A percentile compares a stretch with the other conserved stretches of the same genome.
phyloP scores from a whole-genome alignment of 2,888 invertebrate species.

The Ceratothoa steindachneri region DNA sequence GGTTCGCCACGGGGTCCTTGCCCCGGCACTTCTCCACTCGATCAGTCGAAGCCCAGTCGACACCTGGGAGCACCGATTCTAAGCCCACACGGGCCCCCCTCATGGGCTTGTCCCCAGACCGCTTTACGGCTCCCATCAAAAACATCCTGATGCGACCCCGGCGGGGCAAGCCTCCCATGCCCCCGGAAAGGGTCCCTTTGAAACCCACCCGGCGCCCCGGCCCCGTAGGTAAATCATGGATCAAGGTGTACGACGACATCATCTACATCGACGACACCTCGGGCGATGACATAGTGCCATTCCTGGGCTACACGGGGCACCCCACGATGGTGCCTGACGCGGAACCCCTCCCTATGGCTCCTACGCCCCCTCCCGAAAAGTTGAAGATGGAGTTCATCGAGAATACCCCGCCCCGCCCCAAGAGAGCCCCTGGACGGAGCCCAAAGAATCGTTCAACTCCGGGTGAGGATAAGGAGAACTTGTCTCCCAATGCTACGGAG shows the following conservation, averaged over 20 bases:
- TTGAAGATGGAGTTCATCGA: slow-evolving; percentile 6
- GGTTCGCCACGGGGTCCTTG: background rate
- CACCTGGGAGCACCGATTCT: background rate
- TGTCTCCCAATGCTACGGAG: background rate
- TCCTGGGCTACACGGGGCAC: slow-evolving; percentile 32
- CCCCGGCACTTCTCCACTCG: background rate
- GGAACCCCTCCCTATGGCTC: slow-evolving; percentile 34
- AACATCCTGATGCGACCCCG: slow-evolving; percentile 88
- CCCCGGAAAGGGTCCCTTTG: slow-evolving; percentile 54
- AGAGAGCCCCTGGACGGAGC: background rate
- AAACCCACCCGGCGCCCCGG: slow-evolving; percentile 38
- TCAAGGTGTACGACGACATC: slow-evolving; percentile 60
- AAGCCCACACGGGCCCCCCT: slow-evolving; percentile 3
- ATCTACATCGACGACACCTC: slow-evolving; percentile 33
- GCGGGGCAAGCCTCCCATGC: slow-evolving; percentile 79
- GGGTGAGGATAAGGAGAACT: slow-evolving; percentile 13
- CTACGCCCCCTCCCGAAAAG: slow-evolving; percentile 38
- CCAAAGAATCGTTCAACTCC: background rate
- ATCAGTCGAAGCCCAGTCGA: background rate
- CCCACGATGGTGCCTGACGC: slow-evolving; percentile 30
- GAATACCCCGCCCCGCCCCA: slow-evolving; percentile 5
- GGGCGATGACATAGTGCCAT: slow-evolving; percentile 28
- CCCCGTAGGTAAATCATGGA: slow-evolving; percentile 44
- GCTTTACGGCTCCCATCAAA: slow-evolving; percentile 66
- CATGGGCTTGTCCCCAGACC: slow-evolving; percentile 26